Evolutionary conservation across 23 tunicate genomes (phyloP).

Genomic region (Trididemnum miniatum): DNA sequence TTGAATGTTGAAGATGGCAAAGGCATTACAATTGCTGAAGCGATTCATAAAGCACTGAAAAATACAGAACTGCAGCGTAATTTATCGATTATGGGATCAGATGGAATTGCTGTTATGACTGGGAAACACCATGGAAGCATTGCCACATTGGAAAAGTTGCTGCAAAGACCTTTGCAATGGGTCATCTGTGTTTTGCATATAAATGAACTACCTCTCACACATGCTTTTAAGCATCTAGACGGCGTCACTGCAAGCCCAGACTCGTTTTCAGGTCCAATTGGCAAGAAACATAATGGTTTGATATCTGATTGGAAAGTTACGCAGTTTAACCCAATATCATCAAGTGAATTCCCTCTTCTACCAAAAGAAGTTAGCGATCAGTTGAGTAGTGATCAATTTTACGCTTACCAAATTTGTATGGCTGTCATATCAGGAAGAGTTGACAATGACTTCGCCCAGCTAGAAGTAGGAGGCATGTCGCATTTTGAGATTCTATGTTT

Average conservation of each 20-base stretch:
- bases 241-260: slow-evolving; percentile 31
- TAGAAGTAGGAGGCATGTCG: slow-evolving; percentile 36
- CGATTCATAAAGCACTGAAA: not conserved
- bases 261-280: slow-evolving; percentile 32
- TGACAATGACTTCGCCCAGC: slow-evolving; percentile 24
- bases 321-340: not conserved
- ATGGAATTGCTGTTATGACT: slow-evolving; percentile 40
- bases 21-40: slow-evolving; percentile 26
- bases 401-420: slow-evolving; percentile 32
- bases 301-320: slow-evolving; percentile 39
- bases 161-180: slow-evolving; percentile 49
- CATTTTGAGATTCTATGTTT: slow-evolving; percentile 16
- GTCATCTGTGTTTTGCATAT: slow-evolving; percentile 20
- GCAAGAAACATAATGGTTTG: slow-evolving; percentile 17
- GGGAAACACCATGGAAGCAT: slow-evolving; percentile 23
- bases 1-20: slow-evolving; percentile 13
- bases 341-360: slow-evolving; percentile 14
- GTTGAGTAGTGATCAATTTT: slow-evolving; percentile 33
- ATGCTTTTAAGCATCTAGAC: slow-evolving; percentile 29
- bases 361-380: slow-evolving; percentile 33
- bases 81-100: slow-evolving; percentile 11
- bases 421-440: slow-evolving; percentile 27
- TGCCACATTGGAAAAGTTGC: slow-evolving; percentile 17
- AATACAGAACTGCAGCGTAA: slow-evolving; percentile 10
- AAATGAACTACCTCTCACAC: slow-evolving; percentile 32